Evolutionary conservation across 30 jellyfish, hydroid and myxozoan species (phyloP).

Genomic region (Turritopsis dohrnii): DNA sequence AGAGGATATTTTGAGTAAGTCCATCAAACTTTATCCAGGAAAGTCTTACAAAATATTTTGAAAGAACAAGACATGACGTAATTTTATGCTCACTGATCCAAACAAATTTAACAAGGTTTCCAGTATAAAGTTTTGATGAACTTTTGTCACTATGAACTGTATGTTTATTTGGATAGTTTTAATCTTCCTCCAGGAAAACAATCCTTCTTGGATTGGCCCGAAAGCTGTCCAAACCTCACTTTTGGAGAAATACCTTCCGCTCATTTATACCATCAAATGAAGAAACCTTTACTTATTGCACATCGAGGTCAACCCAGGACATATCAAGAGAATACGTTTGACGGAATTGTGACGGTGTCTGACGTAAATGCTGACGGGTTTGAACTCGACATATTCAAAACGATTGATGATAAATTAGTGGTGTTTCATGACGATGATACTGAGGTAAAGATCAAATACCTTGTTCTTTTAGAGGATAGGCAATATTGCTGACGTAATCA

Average conservation of each 20-base stretch:
- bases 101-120: too few species aligned
- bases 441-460: constrained; percentile 22
- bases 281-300: constrained; percentile 65
- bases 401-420: constrained; percentile 58
- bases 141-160: too few species aligned
- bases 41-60: too few species aligned
- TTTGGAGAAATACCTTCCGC: constrained; percentile 44
- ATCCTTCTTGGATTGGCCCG: constrained; percentile 6
- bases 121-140: too few species aligned
- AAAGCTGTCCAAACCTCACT: constrained; percentile 43
- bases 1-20: too few species aligned
- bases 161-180: too few species aligned
- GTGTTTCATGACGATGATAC: constrained; percentile 82
- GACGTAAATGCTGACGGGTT: constrained; percentile 74
- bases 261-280: constrained; percentile 58
- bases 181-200: too few species aligned
- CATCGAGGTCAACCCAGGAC: constrained; percentile 79
- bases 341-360: constrained; percentile 56
- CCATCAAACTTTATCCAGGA: too few species aligned
- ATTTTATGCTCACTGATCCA: too few species aligned
- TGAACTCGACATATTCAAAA: constrained; percentile 60
- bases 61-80: too few species aligned
- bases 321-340: constrained; percentile 71
- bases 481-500: too few species aligned
- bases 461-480: too few species aligned